Conservation (phyloP, 1,140 invertebrate genomes). For the Hestina assimilis region DNA sequence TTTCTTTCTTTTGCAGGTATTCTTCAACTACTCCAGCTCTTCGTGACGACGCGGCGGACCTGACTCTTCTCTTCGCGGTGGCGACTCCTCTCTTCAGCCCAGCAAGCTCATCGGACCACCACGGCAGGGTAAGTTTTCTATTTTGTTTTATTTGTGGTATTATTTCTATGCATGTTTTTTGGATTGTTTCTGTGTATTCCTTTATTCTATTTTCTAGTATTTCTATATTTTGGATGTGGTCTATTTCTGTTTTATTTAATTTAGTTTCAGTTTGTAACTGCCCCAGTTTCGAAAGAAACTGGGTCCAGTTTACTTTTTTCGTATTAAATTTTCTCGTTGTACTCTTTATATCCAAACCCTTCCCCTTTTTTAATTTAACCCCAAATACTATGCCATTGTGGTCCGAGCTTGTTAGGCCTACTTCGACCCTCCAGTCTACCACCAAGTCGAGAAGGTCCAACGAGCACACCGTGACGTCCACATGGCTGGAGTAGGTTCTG, state of each 20-base stretch:
- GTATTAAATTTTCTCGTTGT: too few species aligned
- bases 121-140: not conserved
- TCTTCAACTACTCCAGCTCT: not conserved
- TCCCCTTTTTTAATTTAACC: conserved; percentile 17
- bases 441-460: too few species aligned
- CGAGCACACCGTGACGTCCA: conserved; percentile 26
- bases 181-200: conserved; percentile 4
- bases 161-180: conserved; percentile 1
- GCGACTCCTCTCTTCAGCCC: not conserved
- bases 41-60: too few species aligned
- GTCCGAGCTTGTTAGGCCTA: conserved; percentile 21
- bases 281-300: too few species aligned
- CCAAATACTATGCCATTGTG: conserved; percentile 16
- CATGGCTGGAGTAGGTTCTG: conserved; percentile 13
- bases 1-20: not conserved
- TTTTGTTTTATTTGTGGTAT: not conserved
- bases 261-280: not conserved
- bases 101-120: not conserved
- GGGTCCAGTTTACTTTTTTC: too few species aligned
- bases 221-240: not conserved
- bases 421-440: conserved; percentile 23
- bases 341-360: conserved; percentile 8
- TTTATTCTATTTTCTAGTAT: not conserved
- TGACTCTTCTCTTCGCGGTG: not conserved
- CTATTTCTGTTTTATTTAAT: not conserved